Conservation (phyloP, 2,797 vertebrate species). For the Alauda arvensis region DNA sequence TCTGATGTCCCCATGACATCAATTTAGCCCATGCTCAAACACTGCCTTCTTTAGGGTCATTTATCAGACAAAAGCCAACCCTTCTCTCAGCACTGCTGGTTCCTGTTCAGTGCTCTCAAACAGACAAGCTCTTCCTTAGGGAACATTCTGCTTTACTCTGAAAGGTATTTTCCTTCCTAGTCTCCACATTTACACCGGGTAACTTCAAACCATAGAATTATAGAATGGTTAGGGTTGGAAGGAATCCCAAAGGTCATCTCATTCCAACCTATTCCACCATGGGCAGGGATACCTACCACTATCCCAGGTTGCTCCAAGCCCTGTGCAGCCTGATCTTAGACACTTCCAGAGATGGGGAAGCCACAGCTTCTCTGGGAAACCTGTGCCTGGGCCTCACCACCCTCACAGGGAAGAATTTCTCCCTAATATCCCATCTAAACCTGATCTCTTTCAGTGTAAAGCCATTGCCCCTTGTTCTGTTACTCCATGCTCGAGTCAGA, state of each 20-base stretch:
- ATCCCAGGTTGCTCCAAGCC: not conserved
- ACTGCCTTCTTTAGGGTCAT: not conserved
- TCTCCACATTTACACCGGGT: not conserved
- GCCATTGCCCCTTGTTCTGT: not conserved
- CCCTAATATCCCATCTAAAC: not conserved
- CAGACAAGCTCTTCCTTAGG: not conserved
- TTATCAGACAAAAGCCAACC: not conserved
- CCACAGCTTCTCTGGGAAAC: not conserved
- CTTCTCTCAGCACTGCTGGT: not conserved
- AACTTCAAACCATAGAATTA: not conserved
- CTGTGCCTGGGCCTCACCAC: not conserved
- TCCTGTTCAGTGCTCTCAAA: not conserved
- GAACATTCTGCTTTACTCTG: not conserved
- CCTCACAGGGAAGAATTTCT: not conserved
- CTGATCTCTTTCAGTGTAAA: not conserved
- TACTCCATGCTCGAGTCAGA: not conserved
- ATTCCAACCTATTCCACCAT: not conserved
- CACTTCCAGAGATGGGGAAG: not conserved
- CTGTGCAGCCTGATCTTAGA: not conserved
- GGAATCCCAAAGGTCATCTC: not conserved
- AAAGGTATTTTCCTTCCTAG: not conserved
- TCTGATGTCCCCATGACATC: not conserved
- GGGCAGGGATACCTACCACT: not conserved
- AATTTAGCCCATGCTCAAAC: not conserved
- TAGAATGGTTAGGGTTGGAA: not conserved